Base-by-base conservation (phyloP, 2,113 vertebrate species). In the Stegastes partitus region DNA sequence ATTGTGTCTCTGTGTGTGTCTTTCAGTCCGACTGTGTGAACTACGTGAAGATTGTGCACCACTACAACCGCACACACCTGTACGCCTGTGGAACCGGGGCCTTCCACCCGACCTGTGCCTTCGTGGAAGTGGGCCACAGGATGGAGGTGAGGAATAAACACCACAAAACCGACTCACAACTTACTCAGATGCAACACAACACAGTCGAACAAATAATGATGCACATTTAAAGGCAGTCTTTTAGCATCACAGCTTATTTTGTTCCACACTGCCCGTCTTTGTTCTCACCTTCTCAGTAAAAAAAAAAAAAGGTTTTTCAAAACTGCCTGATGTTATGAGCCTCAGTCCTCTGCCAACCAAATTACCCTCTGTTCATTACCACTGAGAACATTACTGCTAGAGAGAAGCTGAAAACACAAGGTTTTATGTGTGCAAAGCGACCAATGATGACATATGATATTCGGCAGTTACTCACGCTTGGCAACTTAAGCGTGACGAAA, bases 11-110 rank as follows among this genome's bases (percentile, higher is more conserved):
- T 82, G 25, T 80, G 11, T 91, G 21, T 74, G 14, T 64, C 44
- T 75, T 81, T 55, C 90, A 99, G 98, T 94, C 93, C 0, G 98
- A 99, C 87, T 99, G 98, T 83, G 97, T 99, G 93, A 99, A 99
- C 89, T 99, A 98, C 0, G 95, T 99, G 92, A 99, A 99, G 92
- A 83, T 99, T 25, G 93, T 99, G 47, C 98, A 99, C 37, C 89
- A 92, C 80, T 99, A 95, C 70, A 99, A 99, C 85, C 95, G 93
- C 66, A 99, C 98, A 15, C 98, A 99, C 85, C 85, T 99, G 68
- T 97, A 97, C 0, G 91, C 96, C 90, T 99, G 98, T 0, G 98
- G 98, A 74, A 99, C 97, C 0, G 98, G 98, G 0, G 98, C 98
- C 81, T 99, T 99, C 89, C 98, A 99, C 61, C 98, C 98, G 0